Base-by-base conservation (phyloP, 1,140 invertebrate genomes). In the Drosophila eugracilis region DNA sequence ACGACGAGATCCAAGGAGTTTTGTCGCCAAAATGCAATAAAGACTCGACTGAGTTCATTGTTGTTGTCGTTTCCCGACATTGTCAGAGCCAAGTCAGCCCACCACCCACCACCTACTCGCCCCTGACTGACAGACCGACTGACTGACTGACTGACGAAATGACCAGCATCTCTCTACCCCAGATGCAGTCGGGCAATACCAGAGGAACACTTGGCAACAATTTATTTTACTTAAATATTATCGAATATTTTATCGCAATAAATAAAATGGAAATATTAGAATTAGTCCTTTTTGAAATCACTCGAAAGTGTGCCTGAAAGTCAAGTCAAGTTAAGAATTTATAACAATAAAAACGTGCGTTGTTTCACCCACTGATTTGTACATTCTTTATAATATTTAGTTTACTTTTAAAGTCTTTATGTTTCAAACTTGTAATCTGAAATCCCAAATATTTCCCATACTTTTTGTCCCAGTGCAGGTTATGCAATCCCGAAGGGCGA, bases 1-100 rank as follows among this genome's bases (percentile, higher is more conserved):
- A 62, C 41, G 53, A 75, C 52, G 53, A 76, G 34, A 76, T 57
- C 54, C 65, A 85, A 76, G 59, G 58, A 81, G 81, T 70, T 74
- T 58, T 81, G 83, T 86, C 83, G 83, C 78, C 77, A 81, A 81
- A 80, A 86, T 75, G 81, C 78, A 86, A 88, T 81, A 88, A 88
- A 86, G 59, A 85, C 58, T 66, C 59, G 79, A 42, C 75, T 47
- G 48, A 37, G 54, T 49, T 63, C 63, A 70, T 74, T 74, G 70
- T 63, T 72, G 70, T 73, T 72, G 67, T 72, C 70, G 26, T 45
- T 71, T 49, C 32, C 45, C 45, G 55, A 73, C 69, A 73, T 37
- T 73, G 48, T 74, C 57, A 53, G 69, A 52, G 39, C 39, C 28
- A 42, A 53, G 9, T 12, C 55, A 65, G 42, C 58, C 15, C 39